Evolutionary conservation across 2,888 invertebrate genomes (phyloP), one percentile per base, ranked within the genome.

Genomic region (Mythimna pallens): DNA sequence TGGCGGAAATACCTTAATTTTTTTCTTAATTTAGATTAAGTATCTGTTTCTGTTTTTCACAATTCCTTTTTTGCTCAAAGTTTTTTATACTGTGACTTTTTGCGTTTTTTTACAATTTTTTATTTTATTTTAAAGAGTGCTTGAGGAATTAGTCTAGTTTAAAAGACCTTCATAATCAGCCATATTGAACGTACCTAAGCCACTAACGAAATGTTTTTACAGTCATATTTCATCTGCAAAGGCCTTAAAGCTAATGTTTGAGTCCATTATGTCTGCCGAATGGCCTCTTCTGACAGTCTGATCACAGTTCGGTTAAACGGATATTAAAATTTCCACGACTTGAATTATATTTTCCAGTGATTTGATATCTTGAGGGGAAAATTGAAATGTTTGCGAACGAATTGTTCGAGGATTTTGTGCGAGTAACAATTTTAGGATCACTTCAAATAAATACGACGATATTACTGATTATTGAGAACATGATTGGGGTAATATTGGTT

Each of bases 211-310:
- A 80, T 70, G 57, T 83, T 84, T 87, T 83, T 81, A 83, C 76
- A 84, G 85, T 83, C 85, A 76, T 82, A 86, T 90, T 88, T 86
- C 36, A 68, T 80, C 75, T 79, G 80, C 84, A 89, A 86, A 82
- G 82, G 86, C 86, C 81, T 86, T 89, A 79, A 83, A 87, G 86
- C 87, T 90, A 91, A 91, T 90, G 90, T 89, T 88, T 81, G 79
- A 88, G 87, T 86, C 90, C 89, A 92, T 92, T 91, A 91, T 88
- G 88, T 83, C 78, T 74, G 63, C 63, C 57, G 71, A 86, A 83
- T 81, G 82, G 76, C 82, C 78, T 58, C 70, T 14, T 78, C 74
- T 40, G 76, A 81, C 59, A 65, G 40, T 65, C 73, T 55, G 82
- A 86, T 86, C 75, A 72, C 79, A 79, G 73, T 82, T 82, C 75